Base-by-base conservation (phyloP, 64 coral and sea anemone genomes). In the Anthopleura sola region DNA sequence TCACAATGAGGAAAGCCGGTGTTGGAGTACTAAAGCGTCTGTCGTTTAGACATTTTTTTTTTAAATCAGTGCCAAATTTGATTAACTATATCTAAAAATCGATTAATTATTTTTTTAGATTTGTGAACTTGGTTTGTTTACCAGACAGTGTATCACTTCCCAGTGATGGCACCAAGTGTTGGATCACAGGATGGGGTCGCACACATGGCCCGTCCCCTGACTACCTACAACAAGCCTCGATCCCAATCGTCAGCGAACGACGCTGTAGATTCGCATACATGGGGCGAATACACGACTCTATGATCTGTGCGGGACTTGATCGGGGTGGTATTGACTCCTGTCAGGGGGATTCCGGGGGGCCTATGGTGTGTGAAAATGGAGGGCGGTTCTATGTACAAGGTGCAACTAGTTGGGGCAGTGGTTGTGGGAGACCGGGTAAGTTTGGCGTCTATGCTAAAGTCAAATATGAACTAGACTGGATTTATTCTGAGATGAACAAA, bases 161-260 rank as follows among this genome's bases (percentile, higher is more conserved):
- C 60, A 0, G 8, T 82, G 18, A 81, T 38, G 36, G 88, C 64
- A 26, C 78, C 39, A 80, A 84, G 49, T 89, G 88, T 20, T 66
- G 69, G 44, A 89, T 89, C 29, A 89, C 78, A 6, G 88, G 88
- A 5, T 89, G 88, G 88, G 88, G 88, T 23, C 76, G 60, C 34
- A 69, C 78, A 47, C 19, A 49, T 16, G 34, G 19, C 44, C 78
- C 26, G 0, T 60, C 81, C 5, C 88, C 79, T 9, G 28, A 89
- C 19, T 55, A 17, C 2, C 34, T 89, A 6, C 88, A 89, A 29
- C 78, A 89, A 31, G 88, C 82, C 26, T 56, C 48, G 44, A 57
- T 89, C n/a, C 88, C 88, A 38, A 21, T 89, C 17, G 88, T 89
- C 17, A 75, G 78, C 1, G 7, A 32, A 32, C n/a, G 21, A 0